Evolutionary conservation across 2,113 vertebrate species (phyloP).

Genomic region (Brachypteracias leptosomus): DNA sequence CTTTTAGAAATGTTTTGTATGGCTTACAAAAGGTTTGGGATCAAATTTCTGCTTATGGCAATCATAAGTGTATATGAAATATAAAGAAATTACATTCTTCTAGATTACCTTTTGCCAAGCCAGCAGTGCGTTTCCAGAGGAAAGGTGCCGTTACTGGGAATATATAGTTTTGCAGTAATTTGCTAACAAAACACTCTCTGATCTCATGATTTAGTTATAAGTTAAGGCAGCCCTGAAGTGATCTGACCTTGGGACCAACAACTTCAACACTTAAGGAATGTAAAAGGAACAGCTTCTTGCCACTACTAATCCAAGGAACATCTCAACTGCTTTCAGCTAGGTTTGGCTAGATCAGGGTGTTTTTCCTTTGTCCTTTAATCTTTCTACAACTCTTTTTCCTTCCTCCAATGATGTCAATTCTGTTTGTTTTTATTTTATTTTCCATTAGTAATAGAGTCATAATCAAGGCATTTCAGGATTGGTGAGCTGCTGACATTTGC

Average conservation of each 20-base stretch:
- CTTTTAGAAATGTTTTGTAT: slow-evolving; percentile 5
- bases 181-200: neutral
- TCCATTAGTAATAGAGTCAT: neutral
- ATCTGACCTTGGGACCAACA: neutral
- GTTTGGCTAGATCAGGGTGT: neutral
- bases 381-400: neutral
- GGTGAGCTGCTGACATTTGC: neutral
- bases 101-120: neutral
- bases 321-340: neutral
- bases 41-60: neutral
- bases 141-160: neutral
- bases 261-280: neutral
- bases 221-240: neutral
- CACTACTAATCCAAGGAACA: neutral
- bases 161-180: neutral
- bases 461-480: neutral
- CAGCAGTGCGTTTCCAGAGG: neutral
- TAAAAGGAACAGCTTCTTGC: neutral
- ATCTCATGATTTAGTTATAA: neutral
- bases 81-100: neutral
- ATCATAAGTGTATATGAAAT: neutral
- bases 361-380: neutral
- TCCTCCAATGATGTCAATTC: neutral
- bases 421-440: neutral
- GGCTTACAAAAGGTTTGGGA: neutral